These are phyloP conservation scores for Mechanitis messenoides DNA, from an alignment of 2,888 invertebrate genomes.

Conservation along the genomic window DNA sequence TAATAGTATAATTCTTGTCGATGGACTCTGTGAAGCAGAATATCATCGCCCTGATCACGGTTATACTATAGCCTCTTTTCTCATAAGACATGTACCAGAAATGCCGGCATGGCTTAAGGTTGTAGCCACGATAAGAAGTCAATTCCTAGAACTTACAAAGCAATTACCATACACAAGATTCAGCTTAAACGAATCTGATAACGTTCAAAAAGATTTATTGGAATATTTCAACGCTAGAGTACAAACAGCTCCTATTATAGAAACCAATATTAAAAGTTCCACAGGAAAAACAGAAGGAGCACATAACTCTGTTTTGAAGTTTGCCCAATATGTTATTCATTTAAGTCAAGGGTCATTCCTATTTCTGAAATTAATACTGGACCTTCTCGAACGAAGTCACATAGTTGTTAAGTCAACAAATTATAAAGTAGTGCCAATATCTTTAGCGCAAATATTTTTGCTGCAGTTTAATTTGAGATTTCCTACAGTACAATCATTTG, in stretches of 20 bases:
- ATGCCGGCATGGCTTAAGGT: conserved; percentile 94
- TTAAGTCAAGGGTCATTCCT: conserved; percentile 93
- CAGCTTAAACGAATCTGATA: conserved; percentile 86
- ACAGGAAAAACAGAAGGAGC: conserved; percentile 81
- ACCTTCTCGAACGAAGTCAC: conserved; percentile 93
- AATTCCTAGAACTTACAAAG: conserved; percentile 88
- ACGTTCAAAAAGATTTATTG: conserved; percentile 88
- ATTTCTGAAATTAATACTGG: conserved; percentile 92
- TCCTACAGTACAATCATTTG: conserved; percentile 92
- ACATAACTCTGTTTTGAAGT: conserved; percentile 83
- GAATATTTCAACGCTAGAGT: conserved; percentile 92
- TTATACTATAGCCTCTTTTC: conserved; percentile 93
- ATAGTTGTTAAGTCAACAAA: conserved; percentile 95
- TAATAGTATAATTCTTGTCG: conserved; percentile 89
- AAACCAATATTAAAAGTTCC: conserved; percentile 85
- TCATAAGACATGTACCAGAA: conserved; percentile 86
- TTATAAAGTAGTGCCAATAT: conserved; percentile 93
- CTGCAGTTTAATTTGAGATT: conserved; percentile 94
- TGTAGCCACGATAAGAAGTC: conserved; percentile 90
- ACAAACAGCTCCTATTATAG: conserved; percentile 87
- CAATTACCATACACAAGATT: conserved; percentile 88
- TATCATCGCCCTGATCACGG: conserved; percentile 97
- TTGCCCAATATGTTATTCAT: conserved; percentile 89
- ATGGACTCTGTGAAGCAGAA: conserved; percentile 96
- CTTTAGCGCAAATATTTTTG: conserved; percentile 91